Evolutionary conservation across 2,888 invertebrate genomes (phyloP).

Genomic region (Mythimna albipuncta): DNA sequence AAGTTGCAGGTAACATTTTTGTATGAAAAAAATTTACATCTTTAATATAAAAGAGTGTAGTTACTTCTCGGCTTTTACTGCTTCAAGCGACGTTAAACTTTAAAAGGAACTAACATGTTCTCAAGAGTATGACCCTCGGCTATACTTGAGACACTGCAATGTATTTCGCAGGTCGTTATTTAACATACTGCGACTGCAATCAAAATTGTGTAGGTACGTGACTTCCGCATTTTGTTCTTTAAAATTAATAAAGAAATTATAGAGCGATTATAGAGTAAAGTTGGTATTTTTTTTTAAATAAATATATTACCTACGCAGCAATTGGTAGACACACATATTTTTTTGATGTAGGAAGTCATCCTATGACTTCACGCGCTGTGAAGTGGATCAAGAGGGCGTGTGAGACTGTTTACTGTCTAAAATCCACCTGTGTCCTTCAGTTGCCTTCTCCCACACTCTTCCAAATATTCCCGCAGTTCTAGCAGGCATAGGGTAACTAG

Average conservation of each 20-base stretch:
- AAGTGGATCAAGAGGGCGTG: no score
- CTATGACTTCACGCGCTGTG: no score
- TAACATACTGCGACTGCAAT: constrained; percentile 21
- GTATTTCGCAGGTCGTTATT: constrained; percentile 42
- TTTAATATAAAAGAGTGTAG: constrained; percentile 13
- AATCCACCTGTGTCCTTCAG: no score
- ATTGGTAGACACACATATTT: no score
- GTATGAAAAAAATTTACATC: constrained; percentile 13
- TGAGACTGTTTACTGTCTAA: no score
- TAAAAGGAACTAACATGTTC: constrained; percentile 54
- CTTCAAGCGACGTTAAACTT: constrained; percentile 49
- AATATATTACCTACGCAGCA: background rate
- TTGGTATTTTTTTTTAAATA: no score
- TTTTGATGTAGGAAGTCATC: no score
- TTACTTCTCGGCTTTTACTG: constrained; percentile 38
- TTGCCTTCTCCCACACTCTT: no score
- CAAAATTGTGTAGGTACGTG: constrained; percentile 14
- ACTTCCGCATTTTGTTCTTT: constrained; percentile 21
- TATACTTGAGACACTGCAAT: constrained; percentile 54
- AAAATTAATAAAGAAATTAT: constrained; percentile 3
- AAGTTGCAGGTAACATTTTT: constrained; percentile 17
- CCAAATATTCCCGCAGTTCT: no score
- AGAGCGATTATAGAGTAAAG: background rate
- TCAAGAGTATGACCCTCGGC: constrained; percentile 36
- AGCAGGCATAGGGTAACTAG: no score